Conservation (phyloP, 2,113 vertebrate species). For the Serilophus lunatus region DNA sequence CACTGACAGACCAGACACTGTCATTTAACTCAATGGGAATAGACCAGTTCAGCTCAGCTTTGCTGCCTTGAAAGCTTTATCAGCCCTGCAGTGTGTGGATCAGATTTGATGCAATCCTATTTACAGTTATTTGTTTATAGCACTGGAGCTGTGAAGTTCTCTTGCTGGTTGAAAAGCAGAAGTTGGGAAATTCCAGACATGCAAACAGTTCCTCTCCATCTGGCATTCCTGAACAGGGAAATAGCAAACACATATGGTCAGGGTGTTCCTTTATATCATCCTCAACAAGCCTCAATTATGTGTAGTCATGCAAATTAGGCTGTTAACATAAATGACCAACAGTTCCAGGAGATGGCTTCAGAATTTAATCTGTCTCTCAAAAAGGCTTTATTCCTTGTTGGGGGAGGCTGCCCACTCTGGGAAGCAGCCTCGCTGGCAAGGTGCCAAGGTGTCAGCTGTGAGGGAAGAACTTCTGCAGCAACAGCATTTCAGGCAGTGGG, state of each 20-base stretch:
- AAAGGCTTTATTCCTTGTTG: not conserved
- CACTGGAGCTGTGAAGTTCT: not conserved
- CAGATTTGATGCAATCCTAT: not conserved
- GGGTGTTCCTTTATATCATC: not conserved
- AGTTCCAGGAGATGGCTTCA: not conserved
- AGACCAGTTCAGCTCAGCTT: not conserved
- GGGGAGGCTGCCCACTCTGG: not conserved
- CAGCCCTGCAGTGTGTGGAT: not conserved
- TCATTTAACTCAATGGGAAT: not conserved
- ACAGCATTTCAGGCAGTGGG: not conserved
- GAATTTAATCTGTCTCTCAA: not conserved
- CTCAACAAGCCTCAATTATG: not conserved
- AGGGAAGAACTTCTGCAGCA: not conserved
- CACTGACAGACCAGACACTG: not conserved
- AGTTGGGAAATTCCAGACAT: not conserved
- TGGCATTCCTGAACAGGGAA: not conserved
- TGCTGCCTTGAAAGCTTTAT: not conserved
- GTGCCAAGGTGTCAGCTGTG: not conserved
- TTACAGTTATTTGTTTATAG: slow-evolving; percentile 15
- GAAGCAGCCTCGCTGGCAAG: not conserved
- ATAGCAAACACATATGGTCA: not conserved
- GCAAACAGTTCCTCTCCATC: slow-evolving; percentile 6
- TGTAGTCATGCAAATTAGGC: not conserved
- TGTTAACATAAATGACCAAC: not conserved
- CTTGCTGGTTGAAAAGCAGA: not conserved